Evolutionary conservation across 1,140 invertebrate genomes (phyloP).

Genomic region (Zaprionus davidi): DNA sequence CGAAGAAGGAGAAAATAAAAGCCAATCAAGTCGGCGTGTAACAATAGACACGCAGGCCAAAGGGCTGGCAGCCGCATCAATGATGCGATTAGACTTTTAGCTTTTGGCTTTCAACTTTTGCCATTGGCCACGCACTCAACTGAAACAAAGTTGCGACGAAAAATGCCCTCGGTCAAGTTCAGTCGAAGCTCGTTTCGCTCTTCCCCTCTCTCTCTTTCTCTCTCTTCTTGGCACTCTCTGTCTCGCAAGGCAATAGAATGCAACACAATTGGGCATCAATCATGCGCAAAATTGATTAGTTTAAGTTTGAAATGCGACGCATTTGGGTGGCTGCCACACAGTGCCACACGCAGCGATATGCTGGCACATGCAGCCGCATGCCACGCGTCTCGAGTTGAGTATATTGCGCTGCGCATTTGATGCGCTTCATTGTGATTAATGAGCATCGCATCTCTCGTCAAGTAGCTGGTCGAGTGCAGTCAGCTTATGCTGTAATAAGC

Average conservation of each 20-base stretch:
- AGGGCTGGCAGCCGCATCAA: conserved; percentile 58
- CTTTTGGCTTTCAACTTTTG: conserved; percentile 55
- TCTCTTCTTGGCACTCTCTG: background rate
- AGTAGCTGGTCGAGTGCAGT: conserved; percentile 19
- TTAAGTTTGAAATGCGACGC: conserved; percentile 46
- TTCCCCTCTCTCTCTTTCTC: background rate
- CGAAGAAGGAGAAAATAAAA: conserved; percentile 31
- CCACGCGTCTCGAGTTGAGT: background rate
- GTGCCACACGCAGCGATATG: background rate
- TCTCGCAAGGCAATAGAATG: conserved; percentile 64
- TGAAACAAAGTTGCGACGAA: conserved; percentile 52
- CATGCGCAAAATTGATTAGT: conserved; percentile 80
- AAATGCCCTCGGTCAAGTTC: background rate
- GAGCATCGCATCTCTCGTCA: conserved; percentile 19
- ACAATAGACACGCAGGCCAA: conserved; percentile 48
- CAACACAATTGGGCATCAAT: conserved; percentile 80
- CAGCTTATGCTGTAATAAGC: conserved; percentile 25
- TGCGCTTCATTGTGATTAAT: conserved; percentile 68
- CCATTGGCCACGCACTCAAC: conserved; percentile 56
- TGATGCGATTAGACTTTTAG: conserved; percentile 63
- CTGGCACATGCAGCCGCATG: conserved; percentile 19
- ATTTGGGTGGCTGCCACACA: background rate
- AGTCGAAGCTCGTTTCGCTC: conserved; percentile 13
- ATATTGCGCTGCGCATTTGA: conserved; percentile 43
- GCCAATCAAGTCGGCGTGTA: conserved; percentile 54